Conservation (phyloP, 1,140 invertebrate genomes). For the Metaphire vulgaris region DNA sequence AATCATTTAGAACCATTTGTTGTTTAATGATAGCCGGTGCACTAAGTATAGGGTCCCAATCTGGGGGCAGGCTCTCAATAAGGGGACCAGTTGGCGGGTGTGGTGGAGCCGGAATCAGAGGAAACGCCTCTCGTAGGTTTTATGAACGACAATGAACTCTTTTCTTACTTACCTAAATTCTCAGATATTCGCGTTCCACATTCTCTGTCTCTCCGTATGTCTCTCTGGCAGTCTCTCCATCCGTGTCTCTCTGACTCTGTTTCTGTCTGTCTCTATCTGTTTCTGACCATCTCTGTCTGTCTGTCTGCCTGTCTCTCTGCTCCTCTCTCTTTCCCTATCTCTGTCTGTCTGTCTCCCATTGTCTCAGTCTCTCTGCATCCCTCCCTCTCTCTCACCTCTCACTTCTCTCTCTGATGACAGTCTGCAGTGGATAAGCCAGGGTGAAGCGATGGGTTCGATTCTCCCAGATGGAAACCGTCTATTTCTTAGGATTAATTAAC, state of each 20-base stretch:
- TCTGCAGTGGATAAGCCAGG: too few relatives aligned
- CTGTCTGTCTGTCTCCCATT: background rate
- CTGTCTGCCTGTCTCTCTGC: background rate
- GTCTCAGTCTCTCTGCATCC: background rate
- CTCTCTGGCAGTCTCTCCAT: background rate
- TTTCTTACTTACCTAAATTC: too few relatives aligned
- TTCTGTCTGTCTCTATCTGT: constrained; percentile 27
- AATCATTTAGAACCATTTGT: too few relatives aligned
- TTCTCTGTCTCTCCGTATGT: too few relatives aligned
- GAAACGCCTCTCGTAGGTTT: too few relatives aligned
- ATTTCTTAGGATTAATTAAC: background rate
- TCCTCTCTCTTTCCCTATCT: background rate
- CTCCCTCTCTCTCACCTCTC: background rate
- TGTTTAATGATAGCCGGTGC: too few relatives aligned
- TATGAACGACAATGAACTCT: too few relatives aligned
- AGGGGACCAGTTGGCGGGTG: too few relatives aligned
- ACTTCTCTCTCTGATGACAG: background rate
- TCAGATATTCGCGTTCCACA: too few relatives aligned
- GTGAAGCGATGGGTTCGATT: background rate
- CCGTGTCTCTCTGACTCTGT: constrained; percentile 6
- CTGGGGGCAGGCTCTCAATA: too few relatives aligned
- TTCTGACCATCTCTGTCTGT: constrained; percentile 2
- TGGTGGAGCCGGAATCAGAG: too few relatives aligned
- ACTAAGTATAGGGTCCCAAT: too few relatives aligned
- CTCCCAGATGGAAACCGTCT: background rate